Percentiles rank a stretch among this genome's conserved stretches.
These are phyloP conservation scores for Lissocephala sabroskyi DNA, from an alignment of 2,888 invertebrate species.

Conservation along the genomic window DNA sequence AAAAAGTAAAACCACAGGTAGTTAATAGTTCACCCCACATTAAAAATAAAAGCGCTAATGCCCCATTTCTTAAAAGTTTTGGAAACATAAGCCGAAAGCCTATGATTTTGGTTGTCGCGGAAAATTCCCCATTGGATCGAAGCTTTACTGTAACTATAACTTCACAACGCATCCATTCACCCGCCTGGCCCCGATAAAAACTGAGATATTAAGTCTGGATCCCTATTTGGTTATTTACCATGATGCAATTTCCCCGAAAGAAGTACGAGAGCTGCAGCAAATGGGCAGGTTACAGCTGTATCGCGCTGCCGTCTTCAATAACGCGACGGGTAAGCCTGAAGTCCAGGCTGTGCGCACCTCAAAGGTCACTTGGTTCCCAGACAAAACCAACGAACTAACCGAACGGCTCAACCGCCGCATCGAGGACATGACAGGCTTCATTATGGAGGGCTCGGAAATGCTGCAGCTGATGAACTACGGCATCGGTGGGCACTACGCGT, in stretches of 20 bases:
- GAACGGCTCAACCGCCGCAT: slow-evolving; percentile 35
- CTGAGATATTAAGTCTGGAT: slow-evolving; percentile 39
- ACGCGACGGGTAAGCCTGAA: background rate
- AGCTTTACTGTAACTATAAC: slow-evolving; percentile 31
- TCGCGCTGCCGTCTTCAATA: slow-evolving; percentile 25
- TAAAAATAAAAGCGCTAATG: too few species aligned
- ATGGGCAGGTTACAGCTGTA: slow-evolving; percentile 29
- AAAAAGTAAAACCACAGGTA: too few species aligned
- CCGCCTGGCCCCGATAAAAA: slow-evolving; percentile 51
- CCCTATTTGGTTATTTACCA: slow-evolving; percentile 50
- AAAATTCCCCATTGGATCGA: too few species aligned
- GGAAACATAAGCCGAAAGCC: too few species aligned
- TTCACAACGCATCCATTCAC: slow-evolving; percentile 40
- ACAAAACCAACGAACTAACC: slow-evolving; percentile 15
- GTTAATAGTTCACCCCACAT: too few species aligned
- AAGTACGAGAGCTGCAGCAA: slow-evolving; percentile 35
- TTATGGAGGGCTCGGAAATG: slow-evolving; percentile 29
- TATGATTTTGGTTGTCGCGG: slow-evolving; percentile 49
- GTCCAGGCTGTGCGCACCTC: slow-evolving; percentile 35
- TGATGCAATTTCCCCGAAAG: slow-evolving; percentile 40
- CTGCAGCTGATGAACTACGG: slow-evolving; percentile 58
- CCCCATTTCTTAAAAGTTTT: too few species aligned
- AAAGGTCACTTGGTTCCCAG: slow-evolving; percentile 42
- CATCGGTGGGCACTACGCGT: slow-evolving; percentile 51
- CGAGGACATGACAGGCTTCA: slow-evolving; percentile 48